Percentiles rank a stretch among this genome's conserved stretches.
Evolutionary conservation across 2,888 invertebrate species (phyloP).

Genomic region (Incurvaria masculella): DNA sequence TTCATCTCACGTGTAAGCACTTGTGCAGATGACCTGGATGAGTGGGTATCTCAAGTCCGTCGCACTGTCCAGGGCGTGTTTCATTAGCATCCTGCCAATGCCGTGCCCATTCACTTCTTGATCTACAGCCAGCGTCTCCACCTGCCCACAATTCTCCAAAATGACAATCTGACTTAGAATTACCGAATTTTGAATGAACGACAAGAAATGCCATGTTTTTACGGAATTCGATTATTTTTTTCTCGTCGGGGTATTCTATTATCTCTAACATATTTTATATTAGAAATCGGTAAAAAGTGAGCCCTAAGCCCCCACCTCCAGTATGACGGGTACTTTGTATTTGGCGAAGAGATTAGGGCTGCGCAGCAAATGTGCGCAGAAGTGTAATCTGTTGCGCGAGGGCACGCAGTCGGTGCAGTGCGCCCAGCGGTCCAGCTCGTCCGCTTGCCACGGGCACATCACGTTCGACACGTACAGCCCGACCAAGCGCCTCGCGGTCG

Average conservation of each 20-base stretch:
- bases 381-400: constrained; percentile 44
- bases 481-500: constrained; percentile 36
- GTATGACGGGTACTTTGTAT: constrained; percentile 41
- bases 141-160: constrained; percentile 29
- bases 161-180: too few relatives aligned
- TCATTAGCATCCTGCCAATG: constrained; percentile 37
- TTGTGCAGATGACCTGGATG: constrained; percentile 44
- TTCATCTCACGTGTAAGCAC: constrained; percentile 41
- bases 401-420: constrained; percentile 35
- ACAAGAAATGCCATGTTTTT: too few relatives aligned
- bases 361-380: constrained; percentile 47
- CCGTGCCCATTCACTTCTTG: constrained; percentile 46
- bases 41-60: constrained; percentile 43
- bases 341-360: constrained; percentile 44
- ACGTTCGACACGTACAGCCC: constrained; percentile 48
- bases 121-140: constrained; percentile 46
- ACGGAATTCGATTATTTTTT: too few relatives aligned
- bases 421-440: constrained; percentile 51
- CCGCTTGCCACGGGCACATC: constrained; percentile 48
- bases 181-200: too few relatives aligned
- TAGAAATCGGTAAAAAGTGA: too few relatives aligned
- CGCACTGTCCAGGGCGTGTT: constrained; percentile 33
- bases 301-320: constrained; percentile 53
- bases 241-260: too few relatives aligned
- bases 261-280: too few relatives aligned